Base-by-base conservation (phyloP, 1,140 invertebrate species). In the Aphidius gifuensis region DNA sequence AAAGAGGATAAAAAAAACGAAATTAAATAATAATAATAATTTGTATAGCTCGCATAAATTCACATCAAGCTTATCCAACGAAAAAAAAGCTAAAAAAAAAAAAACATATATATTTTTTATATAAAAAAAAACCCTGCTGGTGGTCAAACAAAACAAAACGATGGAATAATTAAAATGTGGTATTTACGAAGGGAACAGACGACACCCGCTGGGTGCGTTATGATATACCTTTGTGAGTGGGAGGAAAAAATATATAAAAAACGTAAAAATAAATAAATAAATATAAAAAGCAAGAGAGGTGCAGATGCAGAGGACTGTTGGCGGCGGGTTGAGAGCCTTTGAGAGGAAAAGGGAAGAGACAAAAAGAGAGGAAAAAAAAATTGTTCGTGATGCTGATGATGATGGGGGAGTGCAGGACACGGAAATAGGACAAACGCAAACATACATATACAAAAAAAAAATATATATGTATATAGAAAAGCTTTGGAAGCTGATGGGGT, bases 91-190 rank as follows among this genome's bases (percentile, higher is more conserved):
- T 32, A 32, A 32, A 32, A 32, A 32, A 32, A 23, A 32, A 32
- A 1, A 32, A 32, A 32, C 11, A 39, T 21, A 8, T n/a, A 44
- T 23, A 51, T 42, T 58, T 43, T 9, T 45, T 9, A 6, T 40
- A 48, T 6, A 23, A 32, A 45, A 11, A 58, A 40, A 9, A 16
- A 9, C 5, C 7, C 53, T 9, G 7, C 11, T 6, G 9, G 11
- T 38, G 3, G 5, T 11, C 6, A 54, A 64, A 61, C 40, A 66
- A 65, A 68, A 66, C 58, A 65, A 66, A 67, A 61, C 63, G 69
- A 64, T 43, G 64, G 59, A 73, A 74, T 74, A 74, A 76, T 76
- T 74, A 76, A 80, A 80, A 75, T 64, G 66, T 44, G 66, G 69
- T 69, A 68, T 73, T 71, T 64, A 67, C 65, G 68, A 69, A 74